Evolutionary conservation across 2,113 vertebrate species (phyloP).

Genomic region (Dolichotis patagonum): DNA sequence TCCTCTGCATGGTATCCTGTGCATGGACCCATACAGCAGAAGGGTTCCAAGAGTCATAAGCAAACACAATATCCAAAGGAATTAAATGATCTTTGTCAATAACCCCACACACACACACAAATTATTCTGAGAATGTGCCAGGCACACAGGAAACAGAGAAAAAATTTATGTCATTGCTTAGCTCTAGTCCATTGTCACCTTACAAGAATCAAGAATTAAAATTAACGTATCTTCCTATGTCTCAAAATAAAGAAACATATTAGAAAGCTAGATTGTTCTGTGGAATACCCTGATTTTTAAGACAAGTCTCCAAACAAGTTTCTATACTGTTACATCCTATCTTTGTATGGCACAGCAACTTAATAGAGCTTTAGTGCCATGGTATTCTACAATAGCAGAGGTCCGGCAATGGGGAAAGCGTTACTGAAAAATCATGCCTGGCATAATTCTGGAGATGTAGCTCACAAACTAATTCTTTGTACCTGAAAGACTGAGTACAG

Average conservation of each 20-base stretch:
- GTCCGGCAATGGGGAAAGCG: not conserved
- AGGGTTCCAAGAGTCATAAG: not conserved
- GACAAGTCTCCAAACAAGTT: not conserved
- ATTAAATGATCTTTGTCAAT: not conserved
- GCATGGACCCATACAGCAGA: not conserved
- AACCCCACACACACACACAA: not conserved
- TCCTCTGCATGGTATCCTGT: not conserved
- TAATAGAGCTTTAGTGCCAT: not conserved
- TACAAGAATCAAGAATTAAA: not conserved
- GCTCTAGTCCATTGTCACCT: not conserved
- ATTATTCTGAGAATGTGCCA: not conserved
- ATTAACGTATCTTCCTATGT: not conserved
- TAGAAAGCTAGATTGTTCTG: not conserved
- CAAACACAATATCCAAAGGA: not conserved
- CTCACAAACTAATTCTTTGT: not conserved
- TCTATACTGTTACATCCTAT: not conserved
- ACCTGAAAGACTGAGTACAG: not conserved
- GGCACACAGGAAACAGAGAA: not conserved
- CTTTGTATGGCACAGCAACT: not conserved
- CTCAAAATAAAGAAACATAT: not conserved
- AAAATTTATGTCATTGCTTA: not conserved
- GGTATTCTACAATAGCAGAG: not conserved
- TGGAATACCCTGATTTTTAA: not conserved
- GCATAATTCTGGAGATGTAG: not conserved
- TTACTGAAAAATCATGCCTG: not conserved